A percentile compares a stretch with the other conserved stretches of the same genome.
phyloP scores from a whole-genome alignment of 2,888 invertebrate genomes.

The Eupithecia inturbata region DNA sequence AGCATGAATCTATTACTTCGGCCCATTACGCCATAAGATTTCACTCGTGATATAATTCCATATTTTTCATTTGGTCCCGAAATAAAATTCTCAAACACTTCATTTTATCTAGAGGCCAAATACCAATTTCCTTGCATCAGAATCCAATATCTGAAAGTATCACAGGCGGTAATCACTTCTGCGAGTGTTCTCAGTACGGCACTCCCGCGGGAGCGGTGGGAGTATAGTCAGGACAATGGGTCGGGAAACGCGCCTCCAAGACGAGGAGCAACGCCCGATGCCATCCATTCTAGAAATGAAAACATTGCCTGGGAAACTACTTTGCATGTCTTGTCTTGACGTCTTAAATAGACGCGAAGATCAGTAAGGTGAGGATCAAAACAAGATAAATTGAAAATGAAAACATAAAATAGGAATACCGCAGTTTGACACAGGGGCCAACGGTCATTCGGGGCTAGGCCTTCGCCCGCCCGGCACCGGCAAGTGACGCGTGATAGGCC shows the following conservation, averaged over 20 bases:
- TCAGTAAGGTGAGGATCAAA: conserved; percentile 2
- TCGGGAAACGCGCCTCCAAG: conserved; percentile 51
- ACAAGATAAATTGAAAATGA: conserved; percentile 2
- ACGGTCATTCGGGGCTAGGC: conserved; percentile 54
- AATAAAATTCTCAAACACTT: background rate
- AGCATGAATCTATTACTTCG: background rate
- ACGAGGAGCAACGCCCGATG: conserved; percentile 45
- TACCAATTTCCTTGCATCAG: conserved; percentile 45
- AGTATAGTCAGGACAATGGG: conserved; percentile 54
- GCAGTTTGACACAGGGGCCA: conserved; percentile 50
- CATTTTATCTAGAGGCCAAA: background rate
- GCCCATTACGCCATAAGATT: background rate
- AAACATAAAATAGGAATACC: conserved; percentile 3
- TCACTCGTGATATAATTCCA: background rate
- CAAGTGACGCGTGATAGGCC: conserved; percentile 58
- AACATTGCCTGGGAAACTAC: conserved; percentile 13
- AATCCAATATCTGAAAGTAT: conserved; percentile 56
- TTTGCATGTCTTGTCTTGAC: conserved; percentile 1
- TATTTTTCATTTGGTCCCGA: background rate
- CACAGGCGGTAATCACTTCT: conserved; percentile 58
- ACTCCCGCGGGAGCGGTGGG: conserved; percentile 42
- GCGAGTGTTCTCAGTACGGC: conserved; percentile 49
- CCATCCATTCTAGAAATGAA: conserved; percentile 27
- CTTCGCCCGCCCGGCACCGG: conserved; percentile 53
- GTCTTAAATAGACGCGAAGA: background rate